A percentile compares a stretch with the other conserved stretches of the same genome.
phyloP scores from a whole-genome alignment of 1,140 invertebrate species.

The Diorhabda elongata region DNA sequence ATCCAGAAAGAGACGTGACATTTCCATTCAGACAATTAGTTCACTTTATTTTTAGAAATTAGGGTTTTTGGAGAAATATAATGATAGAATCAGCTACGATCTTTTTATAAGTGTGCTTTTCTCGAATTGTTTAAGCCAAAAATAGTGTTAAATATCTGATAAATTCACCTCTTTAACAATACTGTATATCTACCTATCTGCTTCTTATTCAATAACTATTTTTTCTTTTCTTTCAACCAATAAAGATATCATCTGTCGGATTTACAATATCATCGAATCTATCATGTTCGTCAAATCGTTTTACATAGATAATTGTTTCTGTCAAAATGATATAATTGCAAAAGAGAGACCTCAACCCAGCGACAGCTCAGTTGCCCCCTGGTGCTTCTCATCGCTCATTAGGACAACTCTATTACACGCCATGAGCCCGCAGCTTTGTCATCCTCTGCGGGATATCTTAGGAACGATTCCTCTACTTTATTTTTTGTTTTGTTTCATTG shows the following conservation, averaged over 20 bases:
- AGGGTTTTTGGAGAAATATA: too few relatives aligned
- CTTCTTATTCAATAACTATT: too few relatives aligned
- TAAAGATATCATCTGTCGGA: neutral
- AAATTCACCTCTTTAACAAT: too few relatives aligned
- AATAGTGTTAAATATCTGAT: too few relatives aligned
- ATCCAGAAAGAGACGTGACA: too few relatives aligned
- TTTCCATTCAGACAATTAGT: too few relatives aligned
- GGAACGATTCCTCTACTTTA: neutral
- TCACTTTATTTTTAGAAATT: too few relatives aligned
- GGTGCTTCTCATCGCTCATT: conserved; percentile 34
- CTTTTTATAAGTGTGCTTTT: too few relatives aligned
- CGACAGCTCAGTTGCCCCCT: conserved; percentile 19
- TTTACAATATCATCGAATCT: neutral
- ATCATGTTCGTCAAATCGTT: neutral
- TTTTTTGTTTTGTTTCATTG: neutral
- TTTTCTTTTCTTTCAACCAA: neutral
- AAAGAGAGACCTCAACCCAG: conserved; percentile 1
- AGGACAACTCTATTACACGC: conserved; percentile 33
- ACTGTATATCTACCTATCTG: too few relatives aligned
- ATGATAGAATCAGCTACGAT: too few relatives aligned
- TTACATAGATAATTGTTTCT: conserved; percentile 6
- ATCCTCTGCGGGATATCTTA: conserved; percentile 23
- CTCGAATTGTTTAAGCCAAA: too few relatives aligned
- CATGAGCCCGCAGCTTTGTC: conserved; percentile 28
- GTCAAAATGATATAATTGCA: conserved; percentile 10